Conservation (phyloP, 2,888 invertebrate genomes). For the Hyles lineata region DNA sequence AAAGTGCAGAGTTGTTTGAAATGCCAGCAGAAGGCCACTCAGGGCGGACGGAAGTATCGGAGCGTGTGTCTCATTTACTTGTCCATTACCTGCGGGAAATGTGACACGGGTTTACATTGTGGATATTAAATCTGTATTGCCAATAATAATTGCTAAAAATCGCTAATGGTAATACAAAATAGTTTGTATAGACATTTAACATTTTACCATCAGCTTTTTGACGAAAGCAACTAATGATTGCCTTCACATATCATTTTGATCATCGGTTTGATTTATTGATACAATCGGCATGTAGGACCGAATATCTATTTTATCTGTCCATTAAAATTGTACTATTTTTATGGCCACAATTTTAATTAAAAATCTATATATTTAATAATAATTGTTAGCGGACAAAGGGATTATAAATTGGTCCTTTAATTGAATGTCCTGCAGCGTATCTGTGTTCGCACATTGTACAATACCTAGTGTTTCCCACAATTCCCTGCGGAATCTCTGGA, state of each 20-base stretch:
- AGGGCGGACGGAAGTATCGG: slow-evolving; percentile 43
- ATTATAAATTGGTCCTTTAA: no score
- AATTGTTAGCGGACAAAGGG: no score
- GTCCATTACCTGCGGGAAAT: slow-evolving; percentile 41
- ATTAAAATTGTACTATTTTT: no score
- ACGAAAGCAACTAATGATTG: no score
- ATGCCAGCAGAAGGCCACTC: slow-evolving; percentile 39
- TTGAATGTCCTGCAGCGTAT: no score
- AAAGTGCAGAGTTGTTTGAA: slow-evolving; percentile 39
- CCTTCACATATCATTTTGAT: no score
- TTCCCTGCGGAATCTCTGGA: background rate
- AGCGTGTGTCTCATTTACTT: slow-evolving; percentile 44
- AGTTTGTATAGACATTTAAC: no score
- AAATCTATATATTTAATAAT: no score
- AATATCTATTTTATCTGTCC: no score
- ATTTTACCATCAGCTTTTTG: background rate
- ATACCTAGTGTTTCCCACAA: background rate
- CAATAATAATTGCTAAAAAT: slow-evolving; percentile 1
- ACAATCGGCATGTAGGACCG: no score
- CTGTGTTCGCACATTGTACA: background rate
- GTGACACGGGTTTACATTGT: slow-evolving; percentile 32
- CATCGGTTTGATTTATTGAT: no score
- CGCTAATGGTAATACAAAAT: background rate
- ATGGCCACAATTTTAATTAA: no score
- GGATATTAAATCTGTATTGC: background rate